Conservation (phyloP, 2,797 vertebrate genomes). For the Muscicapa striata region DNA sequence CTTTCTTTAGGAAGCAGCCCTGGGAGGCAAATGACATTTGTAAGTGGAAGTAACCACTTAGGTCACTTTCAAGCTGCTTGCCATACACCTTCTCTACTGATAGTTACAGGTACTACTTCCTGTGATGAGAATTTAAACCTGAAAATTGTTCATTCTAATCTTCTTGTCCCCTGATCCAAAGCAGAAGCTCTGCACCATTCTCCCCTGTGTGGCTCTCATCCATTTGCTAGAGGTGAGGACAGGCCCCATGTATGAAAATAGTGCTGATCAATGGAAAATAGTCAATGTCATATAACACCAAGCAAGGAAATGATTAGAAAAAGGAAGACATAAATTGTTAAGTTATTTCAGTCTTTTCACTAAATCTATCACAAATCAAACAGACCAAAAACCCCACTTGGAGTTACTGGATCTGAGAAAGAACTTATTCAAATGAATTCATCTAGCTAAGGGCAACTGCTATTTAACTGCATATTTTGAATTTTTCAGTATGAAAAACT, state of each 20-base stretch:
- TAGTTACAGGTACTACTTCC: background rate
- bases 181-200: background rate
- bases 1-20: background rate
- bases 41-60: background rate
- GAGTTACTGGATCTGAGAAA: conserved; percentile 48
- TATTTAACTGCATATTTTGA: conserved; percentile 65
- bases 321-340: conserved; percentile 14
- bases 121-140: background rate
- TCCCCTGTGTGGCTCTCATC: background rate
- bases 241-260: background rate
- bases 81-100: background rate
- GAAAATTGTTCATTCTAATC: background rate
- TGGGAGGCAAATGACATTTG: background rate
- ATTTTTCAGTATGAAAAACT: conserved; percentile 54
- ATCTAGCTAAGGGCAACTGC: conserved; percentile 55
- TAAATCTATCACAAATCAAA: conserved; percentile 37
- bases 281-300: background rate
- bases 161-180: background rate
- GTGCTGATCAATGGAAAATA: background rate
- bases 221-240: background rate
- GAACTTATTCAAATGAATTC: conserved; percentile 62
- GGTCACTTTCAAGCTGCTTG: background rate
- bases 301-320: background rate
- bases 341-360: background rate
- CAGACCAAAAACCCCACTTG: background rate